Evolutionary conservation across 2,797 vertebrate genomes (phyloP).

Genomic region (Paedocypris micromegethes): DNA sequence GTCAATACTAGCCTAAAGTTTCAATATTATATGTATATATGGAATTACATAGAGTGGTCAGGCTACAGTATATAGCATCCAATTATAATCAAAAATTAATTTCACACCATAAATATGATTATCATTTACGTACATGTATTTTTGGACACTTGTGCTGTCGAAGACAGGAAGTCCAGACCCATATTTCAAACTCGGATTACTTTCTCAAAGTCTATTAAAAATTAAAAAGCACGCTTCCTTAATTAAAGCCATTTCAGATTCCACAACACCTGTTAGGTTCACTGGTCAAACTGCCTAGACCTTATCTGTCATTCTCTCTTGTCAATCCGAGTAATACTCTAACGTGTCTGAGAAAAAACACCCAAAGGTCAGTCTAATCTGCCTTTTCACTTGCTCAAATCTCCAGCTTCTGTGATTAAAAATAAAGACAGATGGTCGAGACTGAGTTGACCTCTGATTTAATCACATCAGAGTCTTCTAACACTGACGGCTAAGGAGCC

Average conservation of each 20-base stretch:
- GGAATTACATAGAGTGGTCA: no score
- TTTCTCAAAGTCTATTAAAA: no score
- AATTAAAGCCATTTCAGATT: conserved; percentile 58
- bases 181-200: no score
- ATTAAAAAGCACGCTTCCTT: conserved; percentile 12
- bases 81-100: no score
- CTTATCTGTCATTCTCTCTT: conserved; percentile 9
- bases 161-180: no score
- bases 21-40: no score
- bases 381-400: conserved; percentile 42
- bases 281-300: conserved; percentile 30
- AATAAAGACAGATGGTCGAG: conserved; percentile 30
- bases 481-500: conserved; percentile 1
- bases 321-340: conserved; percentile 28
- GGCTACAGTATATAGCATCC: no score
- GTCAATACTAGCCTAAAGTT: no score
- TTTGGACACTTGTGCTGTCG: no score
- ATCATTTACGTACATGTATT: no score
- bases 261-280: conserved; percentile 45
- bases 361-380: conserved; percentile 52
- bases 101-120: no score
- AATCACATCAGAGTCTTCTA: conserved; percentile 61
- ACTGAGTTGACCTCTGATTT: conserved; percentile 47
- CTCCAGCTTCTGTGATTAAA: conserved; percentile 23
- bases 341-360: conserved; percentile 9